Base-by-base conservation (phyloP, 92 coral and sea anemone genomes). In the Epizoanthus illoricatus region DNA sequence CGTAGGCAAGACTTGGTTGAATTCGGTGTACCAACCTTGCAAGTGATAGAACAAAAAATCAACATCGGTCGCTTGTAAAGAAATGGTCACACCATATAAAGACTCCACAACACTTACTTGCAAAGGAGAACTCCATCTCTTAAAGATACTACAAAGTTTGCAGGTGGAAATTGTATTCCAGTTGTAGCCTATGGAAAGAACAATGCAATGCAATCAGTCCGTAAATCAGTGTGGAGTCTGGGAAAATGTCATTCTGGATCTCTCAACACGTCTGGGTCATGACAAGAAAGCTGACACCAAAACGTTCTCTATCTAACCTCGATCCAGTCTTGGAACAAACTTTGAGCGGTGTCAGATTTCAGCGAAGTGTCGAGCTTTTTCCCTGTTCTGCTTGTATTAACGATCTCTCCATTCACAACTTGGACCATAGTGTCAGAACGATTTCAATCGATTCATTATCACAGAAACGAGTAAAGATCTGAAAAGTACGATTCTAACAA, bases 341-440 rank as follows among this genome's bases (percentile, higher is more conserved):
- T 84, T 71, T 90, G 95, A 56, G 90, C 95, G 63, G 93, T 87
- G 71, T 89, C 95, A 58, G 95, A 86, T 87, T 87, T 89, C 90
- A 85, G 28, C 81, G 82, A 78, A 64, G 64, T 20, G 67, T 78
- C 82, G 72, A 63, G 23, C 54, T 63, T 66, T 63, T 61, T 36
- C 28, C 45, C 61, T 18, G 71, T 19, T 63, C 52, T 76, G 81
- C 23, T 78, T 62, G 67, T 71, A 28, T 28, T 0, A 64, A 62
- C 82, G 82, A 66, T 69, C 55, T n/a, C 82, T 78, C 61, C 82
- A 59, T 13, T 78, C 82, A 64, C 67, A 59, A 78, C 56, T 63
- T 63, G 82, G 33, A 78, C 82, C 82, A 78, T 78, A 62, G 69
- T 63, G 64, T 78, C 71, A 78, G 45, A 39, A 17, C 59, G 72